phyloP scores from a whole-genome alignment of 2,797 vertebrate genomes.

The Carduelis carduelis region DNA sequence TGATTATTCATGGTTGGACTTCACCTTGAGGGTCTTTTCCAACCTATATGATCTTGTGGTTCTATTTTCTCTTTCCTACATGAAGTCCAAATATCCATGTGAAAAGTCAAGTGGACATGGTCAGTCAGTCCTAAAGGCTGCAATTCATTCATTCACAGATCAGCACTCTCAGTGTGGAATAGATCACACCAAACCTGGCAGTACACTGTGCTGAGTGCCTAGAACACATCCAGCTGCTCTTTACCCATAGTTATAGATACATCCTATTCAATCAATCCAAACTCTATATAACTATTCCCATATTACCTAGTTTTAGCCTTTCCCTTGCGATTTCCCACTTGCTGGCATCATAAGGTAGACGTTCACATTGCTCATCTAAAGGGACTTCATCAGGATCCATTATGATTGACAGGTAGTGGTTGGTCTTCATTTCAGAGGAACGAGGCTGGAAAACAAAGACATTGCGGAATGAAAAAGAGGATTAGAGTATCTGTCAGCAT shows the following conservation, averaged over 20 bases:
- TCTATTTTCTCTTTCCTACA: neutral
- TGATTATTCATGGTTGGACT: neutral
- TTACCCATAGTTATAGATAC: neutral
- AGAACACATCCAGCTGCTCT: neutral
- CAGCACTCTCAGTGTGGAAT: neutral
- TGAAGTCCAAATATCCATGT: neutral
- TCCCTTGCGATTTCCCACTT: conserved; percentile 95
- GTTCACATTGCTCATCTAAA: conserved; percentile 85
- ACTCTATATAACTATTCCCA: neutral
- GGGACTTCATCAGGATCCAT: conserved; percentile 87
- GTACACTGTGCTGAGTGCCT: neutral
- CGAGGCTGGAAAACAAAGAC: conserved; percentile 72
- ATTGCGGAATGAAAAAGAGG: neutral
- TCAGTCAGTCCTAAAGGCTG: neutral
- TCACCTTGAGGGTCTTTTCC: neutral
- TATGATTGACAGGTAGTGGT: conserved; percentile 88
- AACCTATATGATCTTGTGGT: neutral
- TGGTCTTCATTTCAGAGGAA: conserved; percentile 77
- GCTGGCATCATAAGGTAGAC: conserved; percentile 88
- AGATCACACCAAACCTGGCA: neutral
- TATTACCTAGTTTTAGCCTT: conserved; percentile 88
- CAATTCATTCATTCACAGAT: neutral
- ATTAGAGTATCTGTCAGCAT: neutral
- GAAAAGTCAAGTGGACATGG: neutral
- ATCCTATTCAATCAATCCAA: neutral